These are phyloP conservation scores for Drosophila quadrilineata DNA, from an alignment of 1,140 invertebrate genomes.

Conservation along the genomic window DNA sequence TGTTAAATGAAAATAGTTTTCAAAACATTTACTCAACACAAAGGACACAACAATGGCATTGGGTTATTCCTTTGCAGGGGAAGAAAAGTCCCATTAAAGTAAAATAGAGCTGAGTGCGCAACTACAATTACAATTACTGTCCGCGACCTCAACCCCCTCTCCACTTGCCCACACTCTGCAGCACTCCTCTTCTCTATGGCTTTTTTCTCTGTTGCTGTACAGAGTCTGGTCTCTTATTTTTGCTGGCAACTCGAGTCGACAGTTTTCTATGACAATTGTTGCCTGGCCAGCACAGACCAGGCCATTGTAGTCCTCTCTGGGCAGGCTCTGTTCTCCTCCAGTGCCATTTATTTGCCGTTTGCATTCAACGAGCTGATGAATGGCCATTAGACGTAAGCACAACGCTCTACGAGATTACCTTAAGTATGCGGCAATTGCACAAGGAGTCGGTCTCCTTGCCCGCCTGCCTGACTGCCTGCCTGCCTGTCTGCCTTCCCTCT, in stretches of 20 bases:
- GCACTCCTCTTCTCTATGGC: slow-evolving; percentile 7
- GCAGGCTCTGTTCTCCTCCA: background rate
- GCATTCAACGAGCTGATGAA: slow-evolving; percentile 78
- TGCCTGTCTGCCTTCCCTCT: no score
- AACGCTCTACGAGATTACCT: slow-evolving; percentile 73
- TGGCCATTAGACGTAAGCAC: slow-evolving; percentile 77
- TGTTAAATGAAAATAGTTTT: slow-evolving; percentile 72
- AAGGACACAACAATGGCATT: slow-evolving; percentile 62
- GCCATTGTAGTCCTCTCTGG: slow-evolving; percentile 41
- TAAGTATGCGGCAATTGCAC: slow-evolving; percentile 78
- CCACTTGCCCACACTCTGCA: background rate
- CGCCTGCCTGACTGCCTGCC: no score
- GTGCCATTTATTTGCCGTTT: slow-evolving; percentile 75
- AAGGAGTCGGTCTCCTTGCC: no score
- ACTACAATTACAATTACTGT: slow-evolving; percentile 72
- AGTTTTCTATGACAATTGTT: slow-evolving; percentile 75
- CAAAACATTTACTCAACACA: slow-evolving; percentile 55
- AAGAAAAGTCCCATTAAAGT: slow-evolving; percentile 63
- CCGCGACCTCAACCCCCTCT: slow-evolving; percentile 1
- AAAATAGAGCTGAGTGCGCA: slow-evolving; percentile 71
- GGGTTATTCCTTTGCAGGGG: slow-evolving; percentile 27
- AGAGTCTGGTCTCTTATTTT: background rate
- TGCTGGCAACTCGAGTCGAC: slow-evolving; percentile 42
- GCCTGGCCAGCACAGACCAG: slow-evolving; percentile 61
- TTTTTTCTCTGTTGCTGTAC: background rate